Percentiles rank a stretch among this genome's conserved stretches.
Conservation (phyloP, 1,140 invertebrate genomes). For the Maconellicoccus hirsutus region DNA sequence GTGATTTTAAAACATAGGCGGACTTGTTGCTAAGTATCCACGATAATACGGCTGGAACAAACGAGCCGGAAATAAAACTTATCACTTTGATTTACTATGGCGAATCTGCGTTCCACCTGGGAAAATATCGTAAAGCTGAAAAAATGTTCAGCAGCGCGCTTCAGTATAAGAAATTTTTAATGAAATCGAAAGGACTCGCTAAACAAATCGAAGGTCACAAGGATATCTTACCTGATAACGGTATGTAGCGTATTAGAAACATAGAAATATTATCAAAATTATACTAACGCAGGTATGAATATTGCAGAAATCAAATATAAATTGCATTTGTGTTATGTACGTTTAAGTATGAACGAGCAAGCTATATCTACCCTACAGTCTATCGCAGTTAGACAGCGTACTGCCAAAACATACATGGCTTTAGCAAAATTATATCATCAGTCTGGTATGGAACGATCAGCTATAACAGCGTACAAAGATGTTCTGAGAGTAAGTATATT, state of each 20-base stretch:
- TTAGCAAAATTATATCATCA: conserved; percentile 58
- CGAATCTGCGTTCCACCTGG: conserved; percentile 50
- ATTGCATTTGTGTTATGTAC: conserved; percentile 53
- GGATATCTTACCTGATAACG: conserved; percentile 40
- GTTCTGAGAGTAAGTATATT: conserved; percentile 45
- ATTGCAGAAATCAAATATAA: conserved; percentile 61
- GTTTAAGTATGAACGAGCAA: conserved; percentile 49
- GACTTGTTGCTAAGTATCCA: conserved; percentile 49
- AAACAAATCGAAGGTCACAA: conserved; percentile 39
- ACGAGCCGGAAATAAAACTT: conserved; percentile 45
- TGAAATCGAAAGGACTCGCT: conserved; percentile 44
- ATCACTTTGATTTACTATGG: conserved; percentile 53
- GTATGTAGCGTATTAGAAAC: conserved; percentile 29
- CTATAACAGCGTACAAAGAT: conserved; percentile 60
- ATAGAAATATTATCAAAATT: too few species aligned
- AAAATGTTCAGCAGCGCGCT: conserved; percentile 52
- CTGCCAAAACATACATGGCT: conserved; percentile 56
- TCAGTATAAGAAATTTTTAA: conserved; percentile 52
- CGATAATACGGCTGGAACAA: conserved; percentile 49
- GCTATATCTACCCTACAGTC: conserved; percentile 53
- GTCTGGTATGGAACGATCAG: conserved; percentile 56
- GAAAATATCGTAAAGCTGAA: conserved; percentile 55
- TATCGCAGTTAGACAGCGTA: conserved; percentile 55
- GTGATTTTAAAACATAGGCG: conserved; percentile 37
- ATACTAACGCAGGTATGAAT: background rate